Conservation (phyloP, 2,888 invertebrate species). For the Carpatolechia fugitivella region DNA sequence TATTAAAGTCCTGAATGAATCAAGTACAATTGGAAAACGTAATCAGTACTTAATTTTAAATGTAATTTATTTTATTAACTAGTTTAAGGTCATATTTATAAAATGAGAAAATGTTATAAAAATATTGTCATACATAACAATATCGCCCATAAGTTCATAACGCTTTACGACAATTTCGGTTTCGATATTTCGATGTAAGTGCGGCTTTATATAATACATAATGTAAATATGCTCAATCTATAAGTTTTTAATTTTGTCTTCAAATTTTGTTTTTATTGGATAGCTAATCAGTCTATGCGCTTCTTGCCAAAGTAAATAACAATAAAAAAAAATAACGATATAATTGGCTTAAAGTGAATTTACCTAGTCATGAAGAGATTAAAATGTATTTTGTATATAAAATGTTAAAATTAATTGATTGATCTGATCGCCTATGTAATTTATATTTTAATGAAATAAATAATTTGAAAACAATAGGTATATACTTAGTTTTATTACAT, state of each 20-base stretch:
- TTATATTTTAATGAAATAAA: conserved; percentile 65
- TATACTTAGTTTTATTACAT: not conserved
- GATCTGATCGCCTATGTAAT: conserved; percentile 56
- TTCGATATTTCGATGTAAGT: conserved; percentile 41
- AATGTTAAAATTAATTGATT: conserved; percentile 49
- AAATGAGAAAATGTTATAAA: conserved; percentile 40
- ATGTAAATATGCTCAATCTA: conserved; percentile 51
- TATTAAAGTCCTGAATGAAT: conserved; percentile 68
- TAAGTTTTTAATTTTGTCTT: not conserved
- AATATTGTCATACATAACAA: conserved; percentile 28
- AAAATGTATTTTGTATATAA: conserved; percentile 73
- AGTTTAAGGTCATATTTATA: conserved; percentile 56
- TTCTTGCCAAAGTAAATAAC: conserved; percentile 36
- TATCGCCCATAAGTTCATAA: conserved; percentile 21
- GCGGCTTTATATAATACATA: conserved; percentile 52
- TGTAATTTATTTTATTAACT: conserved; percentile 64
- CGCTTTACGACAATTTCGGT: conserved; percentile 18
- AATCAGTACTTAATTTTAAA: conserved; percentile 54
- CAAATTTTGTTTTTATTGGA: not conserved
- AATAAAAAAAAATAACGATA: conserved; percentile 25
- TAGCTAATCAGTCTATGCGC: conserved; percentile 11
- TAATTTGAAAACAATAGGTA: conserved; percentile 41
- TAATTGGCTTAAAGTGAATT: conserved; percentile 56
- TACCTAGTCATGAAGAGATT: conserved; percentile 70
- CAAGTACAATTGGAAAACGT: conserved; percentile 56